A percentile compares a stretch with the other conserved stretches of the same genome.
These are phyloP conservation scores for Eremobia ochroleuca DNA, from an alignment of 2,888 invertebrate genomes.

Conservation along the genomic window DNA sequence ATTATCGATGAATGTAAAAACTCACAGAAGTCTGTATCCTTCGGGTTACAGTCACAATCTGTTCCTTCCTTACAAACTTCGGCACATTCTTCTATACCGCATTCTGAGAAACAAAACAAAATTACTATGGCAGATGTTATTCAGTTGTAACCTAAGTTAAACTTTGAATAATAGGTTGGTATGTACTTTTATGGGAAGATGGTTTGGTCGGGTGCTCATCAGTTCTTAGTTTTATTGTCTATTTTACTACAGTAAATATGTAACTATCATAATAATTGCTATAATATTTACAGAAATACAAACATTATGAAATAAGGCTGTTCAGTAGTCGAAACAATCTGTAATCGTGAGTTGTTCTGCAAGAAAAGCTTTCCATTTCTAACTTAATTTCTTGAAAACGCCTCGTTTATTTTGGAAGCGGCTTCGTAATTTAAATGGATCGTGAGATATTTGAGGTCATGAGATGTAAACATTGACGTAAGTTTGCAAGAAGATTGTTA, in stretches of 20 bases:
- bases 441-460: constrained; percentile 24
- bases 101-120: constrained; percentile 78
- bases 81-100: constrained; percentile 86
- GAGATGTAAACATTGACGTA: constrained; percentile 5
- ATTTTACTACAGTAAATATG: neutral
- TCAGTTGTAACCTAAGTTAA: neutral
- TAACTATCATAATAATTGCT: neutral
- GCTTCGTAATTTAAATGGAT: constrained; percentile 64
- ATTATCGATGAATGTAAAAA: constrained; percentile 30
- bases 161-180: neutral
- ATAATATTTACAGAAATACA: too few relatives aligned
- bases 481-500: neutral
- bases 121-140: neutral
- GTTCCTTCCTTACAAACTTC: constrained; percentile 80
- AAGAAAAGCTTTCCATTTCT: constrained; percentile 23
- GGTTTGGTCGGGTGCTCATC: neutral
- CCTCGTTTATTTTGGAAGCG: constrained; percentile 50
- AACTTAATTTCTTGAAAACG: constrained; percentile 62
- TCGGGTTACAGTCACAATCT: constrained; percentile 85
- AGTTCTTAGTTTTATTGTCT: neutral
- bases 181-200: neutral
- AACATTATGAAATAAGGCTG: neutral
- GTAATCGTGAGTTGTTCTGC: neutral
- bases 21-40: constrained; percentile 83
- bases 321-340: neutral